Evolutionary conservation across 2,888 invertebrate genomes (phyloP), one percentile per base, ranked within the genome.

Genomic region (Trisateles emortualis): DNA sequence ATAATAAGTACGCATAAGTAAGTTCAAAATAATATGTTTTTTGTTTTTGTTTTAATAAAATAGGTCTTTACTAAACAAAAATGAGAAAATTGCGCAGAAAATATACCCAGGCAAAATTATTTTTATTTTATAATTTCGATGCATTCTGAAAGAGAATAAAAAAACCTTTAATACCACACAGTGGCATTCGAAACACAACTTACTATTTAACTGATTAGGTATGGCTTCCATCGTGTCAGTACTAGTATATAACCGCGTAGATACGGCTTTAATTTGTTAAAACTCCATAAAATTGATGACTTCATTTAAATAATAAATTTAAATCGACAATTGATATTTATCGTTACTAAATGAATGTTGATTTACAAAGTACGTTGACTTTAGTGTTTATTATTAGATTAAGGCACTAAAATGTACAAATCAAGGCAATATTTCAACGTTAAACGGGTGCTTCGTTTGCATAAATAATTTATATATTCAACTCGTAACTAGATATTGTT

Each of bases 91-190:
- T n/a, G n/a, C n/a, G n/a, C n/a, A n/a, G n/a, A n/a, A n/a, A n/a
- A n/a, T n/a, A n/a, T n/a, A n/a, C n/a, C n/a, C n/a, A n/a, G n/a
- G n/a, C n/a, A n/a, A n/a, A n/a, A n/a, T n/a, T n/a, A n/a, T n/a
- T n/a, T n/a, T n/a, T n/a, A n/a, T n/a, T n/a, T n/a, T n/a, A n/a
- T n/a, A n/a, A n/a, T n/a, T n/a, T n/a, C n/a, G n/a, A n/a, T 3
- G 5, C 19, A 52, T 43, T 59, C 8, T 29, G 48, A 52, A 50
- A 56, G 11, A 33, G 26, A 5, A 55, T 65, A 59, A 64, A 26
- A 67, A 62, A 46, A 52, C 57, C 74, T 74, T 76, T 76, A 76
- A 74, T 72, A 64, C 36, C 47, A 43, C 47, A 56, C 58, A 66
- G 53, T 65, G 55, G 50, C 65, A 71, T 70, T 74, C 67, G 44